Conservation (phyloP, 2,113 vertebrate species). For the Desmodus rotundus region DNA sequence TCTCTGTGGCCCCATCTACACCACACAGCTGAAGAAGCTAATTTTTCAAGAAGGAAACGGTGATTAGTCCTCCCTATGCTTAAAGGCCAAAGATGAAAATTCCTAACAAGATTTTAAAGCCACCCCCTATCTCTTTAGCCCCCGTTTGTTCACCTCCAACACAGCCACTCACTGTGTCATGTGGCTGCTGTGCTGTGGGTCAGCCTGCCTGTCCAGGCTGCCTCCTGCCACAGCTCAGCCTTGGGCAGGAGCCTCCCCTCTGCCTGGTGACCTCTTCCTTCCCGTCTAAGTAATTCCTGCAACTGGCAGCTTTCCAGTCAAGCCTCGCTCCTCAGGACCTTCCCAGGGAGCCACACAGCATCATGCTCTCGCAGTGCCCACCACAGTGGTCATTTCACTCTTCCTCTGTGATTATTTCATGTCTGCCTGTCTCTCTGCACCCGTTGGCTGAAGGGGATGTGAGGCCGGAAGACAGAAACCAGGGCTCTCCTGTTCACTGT, state of each 20-base stretch:
- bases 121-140: background rate
- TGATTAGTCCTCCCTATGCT: background rate
- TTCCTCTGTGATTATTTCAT: background rate
- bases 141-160: background rate
- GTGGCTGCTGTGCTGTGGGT: background rate
- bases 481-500: rapidly evolving
- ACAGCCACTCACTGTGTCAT: background rate
- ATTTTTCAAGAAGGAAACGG: background rate
- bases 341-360: background rate
- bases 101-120: background rate
- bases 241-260: background rate
- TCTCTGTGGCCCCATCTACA: background rate
- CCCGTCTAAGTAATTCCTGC: background rate
- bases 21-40: background rate
- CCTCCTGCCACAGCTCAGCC: background rate
- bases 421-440: background rate
- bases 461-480: background rate
- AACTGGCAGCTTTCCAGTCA: background rate
- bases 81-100: background rate
- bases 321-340: background rate
- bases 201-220: background rate
- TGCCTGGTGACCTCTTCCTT: background rate
- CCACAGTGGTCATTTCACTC: background rate
- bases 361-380: background rate
- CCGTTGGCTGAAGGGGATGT: rapidly evolving